phyloP scores from a whole-genome alignment of 2,797 vertebrate genomes.

The Cryptoblepharus egeriae region DNA sequence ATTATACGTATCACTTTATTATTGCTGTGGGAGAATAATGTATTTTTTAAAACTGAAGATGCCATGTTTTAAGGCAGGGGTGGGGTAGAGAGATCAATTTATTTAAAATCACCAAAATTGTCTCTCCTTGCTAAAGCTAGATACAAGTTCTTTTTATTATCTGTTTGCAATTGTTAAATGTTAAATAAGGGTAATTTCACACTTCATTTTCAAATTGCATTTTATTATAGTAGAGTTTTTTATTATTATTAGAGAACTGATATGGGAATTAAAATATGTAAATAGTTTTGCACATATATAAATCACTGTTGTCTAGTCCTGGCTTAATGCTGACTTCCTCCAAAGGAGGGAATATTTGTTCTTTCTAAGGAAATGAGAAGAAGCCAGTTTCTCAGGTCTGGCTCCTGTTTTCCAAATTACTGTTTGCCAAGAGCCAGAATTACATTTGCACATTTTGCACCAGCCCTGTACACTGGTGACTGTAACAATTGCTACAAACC shows the following conservation, averaged over 20 bases:
- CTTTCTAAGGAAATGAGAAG: background rate
- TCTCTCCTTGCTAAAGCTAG: background rate
- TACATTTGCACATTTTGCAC: background rate
- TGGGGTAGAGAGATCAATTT: background rate
- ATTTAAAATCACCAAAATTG: background rate
- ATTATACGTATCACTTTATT: slow-evolving; percentile 9
- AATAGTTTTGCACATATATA: background rate
- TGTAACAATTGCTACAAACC: background rate
- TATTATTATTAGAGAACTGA: too few species aligned
- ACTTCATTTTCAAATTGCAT: background rate
- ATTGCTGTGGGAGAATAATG: slow-evolving; percentile 11
- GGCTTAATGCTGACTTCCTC: background rate
- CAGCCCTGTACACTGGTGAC: too few species aligned
- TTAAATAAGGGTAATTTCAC: background rate
- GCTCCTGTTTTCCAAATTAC: background rate
- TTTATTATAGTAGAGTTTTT: background rate
- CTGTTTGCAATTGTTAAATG: too few species aligned
- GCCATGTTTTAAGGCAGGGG: background rate
- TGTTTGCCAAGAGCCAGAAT: background rate
- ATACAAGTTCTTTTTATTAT: background rate
- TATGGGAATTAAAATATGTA: background rate
- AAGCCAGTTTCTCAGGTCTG: background rate
- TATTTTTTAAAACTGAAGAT: slow-evolving; percentile 3
- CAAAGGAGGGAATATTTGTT: background rate
- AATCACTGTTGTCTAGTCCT: background rate